Evolutionary conservation across 2,888 invertebrate genomes (phyloP).

Genomic region (Xestia ashworthii): DNA sequence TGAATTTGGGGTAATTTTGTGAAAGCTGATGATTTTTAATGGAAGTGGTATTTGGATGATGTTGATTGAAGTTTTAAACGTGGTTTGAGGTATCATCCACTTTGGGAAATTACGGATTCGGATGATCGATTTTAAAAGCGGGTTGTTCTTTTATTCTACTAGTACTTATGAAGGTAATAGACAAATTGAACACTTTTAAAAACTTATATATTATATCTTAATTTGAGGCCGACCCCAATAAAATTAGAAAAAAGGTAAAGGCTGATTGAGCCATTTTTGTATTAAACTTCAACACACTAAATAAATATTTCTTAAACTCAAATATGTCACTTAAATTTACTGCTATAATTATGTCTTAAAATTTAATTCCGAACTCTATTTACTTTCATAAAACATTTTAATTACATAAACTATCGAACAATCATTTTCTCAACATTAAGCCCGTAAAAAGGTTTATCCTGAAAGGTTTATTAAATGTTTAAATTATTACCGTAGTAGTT

Average conservation of each 20-base stretch:
- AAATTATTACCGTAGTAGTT: constrained; percentile 41
- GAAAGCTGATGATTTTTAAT: background rate
- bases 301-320: background rate
- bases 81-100: background rate
- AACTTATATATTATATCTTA: background rate
- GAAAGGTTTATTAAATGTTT: constrained; percentile 53
- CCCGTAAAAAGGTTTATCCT: constrained; percentile 1
- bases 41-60: background rate
- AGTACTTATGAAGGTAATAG: background rate
- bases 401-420: constrained; percentile 16
- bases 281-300: background rate
- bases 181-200: background rate
- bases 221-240: too few species aligned
- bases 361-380: constrained; percentile 14
- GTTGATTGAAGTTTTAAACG: background rate
- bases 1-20: constrained; percentile 20
- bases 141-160: background rate
- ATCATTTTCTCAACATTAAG: constrained; percentile 17
- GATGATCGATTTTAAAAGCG: background rate
- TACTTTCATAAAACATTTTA: constrained; percentile 28
- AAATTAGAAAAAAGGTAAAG: background rate
- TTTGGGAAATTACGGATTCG: background rate
- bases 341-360: background rate
- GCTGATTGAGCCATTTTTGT: background rate
- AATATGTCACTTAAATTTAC: constrained; percentile 1